These are phyloP conservation scores for Bombus terrestris DNA, from an alignment of 1,140 invertebrate species.

Conservation along the genomic window DNA sequence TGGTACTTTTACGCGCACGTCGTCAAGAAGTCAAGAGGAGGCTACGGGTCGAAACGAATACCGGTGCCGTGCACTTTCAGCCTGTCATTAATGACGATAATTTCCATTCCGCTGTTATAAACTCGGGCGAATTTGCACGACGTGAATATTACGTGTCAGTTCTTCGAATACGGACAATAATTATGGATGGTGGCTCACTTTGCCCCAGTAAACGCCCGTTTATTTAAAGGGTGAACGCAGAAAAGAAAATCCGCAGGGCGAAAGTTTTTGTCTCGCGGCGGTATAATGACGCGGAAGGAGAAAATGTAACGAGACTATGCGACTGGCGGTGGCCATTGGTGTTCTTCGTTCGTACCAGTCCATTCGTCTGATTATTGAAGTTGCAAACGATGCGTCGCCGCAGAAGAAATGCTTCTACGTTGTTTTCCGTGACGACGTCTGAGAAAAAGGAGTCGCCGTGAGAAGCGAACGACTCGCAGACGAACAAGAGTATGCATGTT, in stretches of 20 bases:
- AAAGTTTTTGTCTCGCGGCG: conserved; percentile 40
- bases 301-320: conserved; percentile 19
- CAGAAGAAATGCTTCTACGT: conserved; percentile 33
- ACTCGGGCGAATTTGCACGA: conserved; percentile 16
- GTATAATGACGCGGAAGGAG: conserved; percentile 50
- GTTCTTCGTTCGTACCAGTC: not conserved
- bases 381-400: conserved; percentile 50
- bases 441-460: conserved; percentile 6
- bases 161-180: conserved; percentile 21
- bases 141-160: not conserved
- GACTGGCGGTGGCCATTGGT: not conserved
- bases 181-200: conserved; percentile 8
- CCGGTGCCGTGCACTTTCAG: not conserved
- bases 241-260: conserved; percentile 31
- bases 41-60: conserved; percentile 15
- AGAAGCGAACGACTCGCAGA: conserved; percentile 21
- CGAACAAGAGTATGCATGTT: not conserved
- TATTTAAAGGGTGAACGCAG: conserved; percentile 1
- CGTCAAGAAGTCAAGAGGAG: conserved; percentile 3
- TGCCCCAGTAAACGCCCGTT: conserved; percentile 11
- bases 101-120: conserved; percentile 29
- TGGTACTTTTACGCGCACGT: not conserved
- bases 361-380: conserved; percentile 49
- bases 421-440: conserved; percentile 35
- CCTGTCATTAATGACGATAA: conserved; percentile 37